Evolutionary conservation across 2,797 vertebrate species (phyloP).

Genomic region (Enteromius thamalakanensis): DNA sequence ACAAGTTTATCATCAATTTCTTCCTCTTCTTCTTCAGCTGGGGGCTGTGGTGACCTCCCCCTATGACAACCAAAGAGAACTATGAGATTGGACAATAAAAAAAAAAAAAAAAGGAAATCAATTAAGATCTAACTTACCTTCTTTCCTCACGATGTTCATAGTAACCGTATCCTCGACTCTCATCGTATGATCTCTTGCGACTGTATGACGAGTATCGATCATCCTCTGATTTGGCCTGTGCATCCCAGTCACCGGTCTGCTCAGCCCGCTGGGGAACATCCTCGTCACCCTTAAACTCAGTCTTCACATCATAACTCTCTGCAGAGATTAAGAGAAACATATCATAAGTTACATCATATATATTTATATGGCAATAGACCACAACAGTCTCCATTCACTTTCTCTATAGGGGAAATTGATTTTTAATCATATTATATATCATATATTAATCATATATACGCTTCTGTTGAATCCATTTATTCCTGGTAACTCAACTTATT

Average conservation of each 20-base stretch:
- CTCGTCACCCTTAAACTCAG: constrained; percentile 74
- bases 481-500: background rate
- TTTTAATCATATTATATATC: background rate
- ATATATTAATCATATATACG: background rate
- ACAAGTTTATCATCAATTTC: constrained; percentile 89
- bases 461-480: background rate
- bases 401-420: background rate
- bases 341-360: background rate
- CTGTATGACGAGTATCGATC: constrained; percentile 69
- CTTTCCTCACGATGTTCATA: constrained; percentile 91
- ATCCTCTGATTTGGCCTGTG: constrained; percentile 72
- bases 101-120: background rate
- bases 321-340: constrained; percentile 47
- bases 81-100: background rate
- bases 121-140: constrained; percentile 71
- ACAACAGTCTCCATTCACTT: background rate
- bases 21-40: constrained; percentile 92
- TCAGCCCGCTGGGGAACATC: constrained; percentile 25
- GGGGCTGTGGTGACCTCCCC: constrained; percentile 89
- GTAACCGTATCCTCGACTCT: constrained; percentile 83
- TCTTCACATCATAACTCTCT: constrained; percentile 77
- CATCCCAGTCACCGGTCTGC: constrained; percentile 52
- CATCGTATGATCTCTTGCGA: constrained; percentile 87
- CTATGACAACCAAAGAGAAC: constrained; percentile 66
- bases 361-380: background rate